Conservation (phyloP, 2,113 vertebrate genomes). For the Vombatus ursinus region DNA sequence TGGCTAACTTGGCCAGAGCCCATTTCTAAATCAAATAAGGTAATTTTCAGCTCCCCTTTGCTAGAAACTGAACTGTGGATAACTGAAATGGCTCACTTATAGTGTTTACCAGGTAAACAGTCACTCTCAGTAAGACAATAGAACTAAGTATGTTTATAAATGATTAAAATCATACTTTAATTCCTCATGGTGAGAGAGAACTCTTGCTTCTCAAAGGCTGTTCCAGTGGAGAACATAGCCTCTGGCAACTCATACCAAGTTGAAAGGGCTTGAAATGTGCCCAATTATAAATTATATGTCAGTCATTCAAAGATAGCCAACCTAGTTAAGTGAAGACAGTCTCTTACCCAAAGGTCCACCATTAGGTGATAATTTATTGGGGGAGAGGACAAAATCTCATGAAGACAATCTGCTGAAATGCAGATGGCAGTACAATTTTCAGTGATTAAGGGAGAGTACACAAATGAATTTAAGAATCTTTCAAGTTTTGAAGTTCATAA, state of each 20-base stretch:
- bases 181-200: neutral
- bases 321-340: neutral
- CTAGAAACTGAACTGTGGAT: conserved; percentile 49
- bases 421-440: neutral
- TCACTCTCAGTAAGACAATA: conserved; percentile 31
- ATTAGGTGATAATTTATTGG: neutral
- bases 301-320: neutral
- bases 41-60: conserved; percentile 50
- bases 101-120: conserved; percentile 65
- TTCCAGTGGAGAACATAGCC: neutral
- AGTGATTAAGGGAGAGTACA: neutral
- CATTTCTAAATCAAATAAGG: conserved; percentile 7
- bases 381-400: neutral
- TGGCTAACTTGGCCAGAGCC: conserved; percentile 20
- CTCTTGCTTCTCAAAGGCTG: neutral
- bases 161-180: neutral
- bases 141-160: conserved; percentile 28
- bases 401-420: neutral
- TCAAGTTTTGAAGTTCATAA: too few relatives aligned
- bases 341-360: neutral
- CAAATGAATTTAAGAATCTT: neutral
- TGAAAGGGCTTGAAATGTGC: neutral
- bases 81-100: conserved; percentile 55
- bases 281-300: neutral
- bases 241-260: neutral